A percentile compares a stretch with the other conserved stretches of the same genome.
These are phyloP conservation scores for Drosophila suzukii DNA, from an alignment of 1,140 invertebrate genomes.

Conservation along the genomic window DNA sequence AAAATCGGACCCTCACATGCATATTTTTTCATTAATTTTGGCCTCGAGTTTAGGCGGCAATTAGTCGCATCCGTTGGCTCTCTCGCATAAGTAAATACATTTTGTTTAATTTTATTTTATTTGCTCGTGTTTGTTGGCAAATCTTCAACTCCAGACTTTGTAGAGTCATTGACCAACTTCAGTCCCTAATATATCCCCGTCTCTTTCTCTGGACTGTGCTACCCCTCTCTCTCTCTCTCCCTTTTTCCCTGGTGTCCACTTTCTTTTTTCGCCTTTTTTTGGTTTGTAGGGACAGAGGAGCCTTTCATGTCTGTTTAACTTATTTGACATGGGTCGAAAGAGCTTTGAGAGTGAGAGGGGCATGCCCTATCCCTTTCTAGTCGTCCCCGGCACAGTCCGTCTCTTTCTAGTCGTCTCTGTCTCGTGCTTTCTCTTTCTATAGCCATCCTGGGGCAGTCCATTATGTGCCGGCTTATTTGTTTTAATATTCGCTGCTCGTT, in stretches of 20 bases:
- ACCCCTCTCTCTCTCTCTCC: constrained; percentile 16
- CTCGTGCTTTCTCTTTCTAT: constrained; percentile 1
- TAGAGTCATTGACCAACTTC: constrained; percentile 61
- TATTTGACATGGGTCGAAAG: constrained; percentile 73
- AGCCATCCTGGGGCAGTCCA: constrained; percentile 58
- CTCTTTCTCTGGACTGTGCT: background rate
- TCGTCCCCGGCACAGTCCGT: constrained; percentile 1
- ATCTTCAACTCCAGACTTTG: constrained; percentile 56
- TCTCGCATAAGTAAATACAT: constrained; percentile 47
- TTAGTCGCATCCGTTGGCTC: constrained; percentile 67
- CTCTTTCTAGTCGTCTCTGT: constrained; percentile 6
- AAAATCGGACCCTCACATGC: constrained; percentile 29
- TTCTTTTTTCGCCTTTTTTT: constrained; percentile 32
- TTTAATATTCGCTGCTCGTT: constrained; percentile 79
- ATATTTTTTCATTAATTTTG: constrained; percentile 70
- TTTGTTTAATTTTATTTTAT: constrained; percentile 53
- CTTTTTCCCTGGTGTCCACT: constrained; percentile 41
- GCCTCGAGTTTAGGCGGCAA: constrained; percentile 68
- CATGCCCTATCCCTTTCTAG: background rate
- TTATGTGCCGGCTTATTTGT: constrained; percentile 76
- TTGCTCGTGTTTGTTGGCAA: constrained; percentile 44
- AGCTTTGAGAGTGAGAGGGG: constrained; percentile 13
- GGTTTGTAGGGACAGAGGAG: constrained; percentile 45
- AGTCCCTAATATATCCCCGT: constrained; percentile 6
- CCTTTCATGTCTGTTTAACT: constrained; percentile 67